These are phyloP conservation scores for Charadrius vociferus DNA, from an alignment of 2,113 vertebrate species.

Conservation along the genomic window DNA sequence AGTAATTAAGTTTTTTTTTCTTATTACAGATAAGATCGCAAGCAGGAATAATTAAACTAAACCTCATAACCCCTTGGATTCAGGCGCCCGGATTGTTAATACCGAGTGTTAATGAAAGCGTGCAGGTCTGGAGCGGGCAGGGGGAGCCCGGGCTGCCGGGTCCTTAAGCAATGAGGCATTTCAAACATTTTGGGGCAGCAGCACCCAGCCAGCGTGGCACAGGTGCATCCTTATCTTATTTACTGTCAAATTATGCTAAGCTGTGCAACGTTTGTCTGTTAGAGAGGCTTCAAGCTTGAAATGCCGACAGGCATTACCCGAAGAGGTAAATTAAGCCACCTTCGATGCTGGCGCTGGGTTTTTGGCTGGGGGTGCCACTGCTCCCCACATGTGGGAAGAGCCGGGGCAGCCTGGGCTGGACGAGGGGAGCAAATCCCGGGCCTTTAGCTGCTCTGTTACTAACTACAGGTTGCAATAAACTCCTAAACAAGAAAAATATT, in stretches of 20 bases:
- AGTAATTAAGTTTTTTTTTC: conserved; percentile 42
- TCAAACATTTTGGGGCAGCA: not conserved
- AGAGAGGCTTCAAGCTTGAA: not conserved
- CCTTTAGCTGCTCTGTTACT: not conserved
- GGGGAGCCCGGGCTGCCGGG: accelerated
- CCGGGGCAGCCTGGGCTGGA: not conserved
- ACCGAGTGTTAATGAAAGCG: accelerated
- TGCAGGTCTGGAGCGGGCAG: accelerated
- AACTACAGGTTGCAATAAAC: not conserved
- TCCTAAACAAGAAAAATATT: not conserved
- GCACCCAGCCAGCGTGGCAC: accelerated
- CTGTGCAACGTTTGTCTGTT: accelerated
- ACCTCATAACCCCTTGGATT: not conserved
- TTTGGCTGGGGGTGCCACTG: not conserved
- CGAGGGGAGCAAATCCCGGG: not conserved
- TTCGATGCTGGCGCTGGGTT: too few species aligned
- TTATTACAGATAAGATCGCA: not conserved
- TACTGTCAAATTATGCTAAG: accelerated
- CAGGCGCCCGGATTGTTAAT: not conserved
- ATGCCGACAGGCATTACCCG: accelerated
- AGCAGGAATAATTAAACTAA: conserved; percentile 40
- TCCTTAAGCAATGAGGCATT: accelerated
- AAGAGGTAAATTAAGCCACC: too few species aligned
- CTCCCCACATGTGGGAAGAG: not conserved
- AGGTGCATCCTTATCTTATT: accelerated